These are phyloP conservation scores for Eurytoma adleriae DNA, from an alignment of 2,888 invertebrate genomes.

Conservation along the genomic window DNA sequence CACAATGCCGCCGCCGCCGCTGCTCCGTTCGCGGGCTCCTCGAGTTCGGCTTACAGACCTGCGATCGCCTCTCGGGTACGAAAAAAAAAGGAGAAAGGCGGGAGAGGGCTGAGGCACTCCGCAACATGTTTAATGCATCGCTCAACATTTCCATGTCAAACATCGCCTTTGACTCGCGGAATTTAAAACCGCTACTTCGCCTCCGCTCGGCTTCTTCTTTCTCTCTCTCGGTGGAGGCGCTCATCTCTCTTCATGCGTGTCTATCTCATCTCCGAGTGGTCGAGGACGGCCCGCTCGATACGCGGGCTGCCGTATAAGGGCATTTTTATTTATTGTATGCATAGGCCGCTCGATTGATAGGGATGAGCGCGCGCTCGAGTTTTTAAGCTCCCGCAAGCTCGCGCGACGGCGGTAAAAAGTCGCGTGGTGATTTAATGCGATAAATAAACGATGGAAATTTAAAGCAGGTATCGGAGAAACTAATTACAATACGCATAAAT, in stretches of 20 bases:
- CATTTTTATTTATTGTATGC: slow-evolving; percentile 28
- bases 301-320: neutral
- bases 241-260: slow-evolving; percentile 19
- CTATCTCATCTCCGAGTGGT: slow-evolving; percentile 41
- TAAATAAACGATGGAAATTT: too few species aligned
- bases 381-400: too few species aligned
- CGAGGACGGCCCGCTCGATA: neutral
- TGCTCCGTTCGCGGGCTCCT: slow-evolving; percentile 32
- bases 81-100: slow-evolving; percentile 56
- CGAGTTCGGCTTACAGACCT: slow-evolving; percentile 58
- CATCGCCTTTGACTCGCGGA: slow-evolving; percentile 75
- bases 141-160: slow-evolving; percentile 76
- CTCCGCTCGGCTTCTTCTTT: neutral
- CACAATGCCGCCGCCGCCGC: slow-evolving; percentile 22
- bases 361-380: neutral
- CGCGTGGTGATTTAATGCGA: too few species aligned
- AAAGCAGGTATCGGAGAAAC: too few species aligned
- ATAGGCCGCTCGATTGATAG: neutral
- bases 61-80: slow-evolving; percentile 58
- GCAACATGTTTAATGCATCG: slow-evolving; percentile 75
- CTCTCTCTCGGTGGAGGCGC: neutral
- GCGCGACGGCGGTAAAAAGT: too few species aligned
- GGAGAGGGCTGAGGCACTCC: slow-evolving; percentile 63
- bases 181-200: slow-evolving; percentile 71
- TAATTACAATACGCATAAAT: too few species aligned